Conservation (phyloP, 2,113 vertebrate species). For the Tetrax tetrax region DNA sequence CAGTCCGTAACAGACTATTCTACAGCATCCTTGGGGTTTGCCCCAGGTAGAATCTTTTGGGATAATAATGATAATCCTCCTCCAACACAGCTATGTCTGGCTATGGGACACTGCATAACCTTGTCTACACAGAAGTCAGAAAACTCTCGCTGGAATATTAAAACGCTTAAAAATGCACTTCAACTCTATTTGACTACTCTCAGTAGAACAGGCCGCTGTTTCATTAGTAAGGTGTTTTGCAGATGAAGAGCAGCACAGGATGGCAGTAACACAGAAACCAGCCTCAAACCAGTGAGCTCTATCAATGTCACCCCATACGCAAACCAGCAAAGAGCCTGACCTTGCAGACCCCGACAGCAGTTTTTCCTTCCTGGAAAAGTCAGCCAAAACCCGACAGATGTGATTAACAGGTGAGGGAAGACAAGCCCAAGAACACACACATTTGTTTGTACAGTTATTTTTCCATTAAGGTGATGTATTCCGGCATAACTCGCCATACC, state of each 20-base stretch:
- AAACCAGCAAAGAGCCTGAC: background rate
- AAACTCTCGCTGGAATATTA: background rate
- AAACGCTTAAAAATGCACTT: background rate
- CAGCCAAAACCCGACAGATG: background rate
- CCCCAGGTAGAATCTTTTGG: background rate
- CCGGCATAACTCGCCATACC: background rate
- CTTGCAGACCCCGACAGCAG: background rate
- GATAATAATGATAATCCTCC: background rate
- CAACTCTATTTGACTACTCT: background rate
- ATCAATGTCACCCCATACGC: accelerated
- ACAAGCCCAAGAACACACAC: background rate
- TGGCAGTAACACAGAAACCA: background rate
- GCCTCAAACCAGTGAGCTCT: background rate
- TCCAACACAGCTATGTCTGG: background rate
- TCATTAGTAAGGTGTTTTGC: background rate
- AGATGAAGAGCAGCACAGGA: background rate
- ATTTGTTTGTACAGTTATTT: background rate
- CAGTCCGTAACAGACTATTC: background rate
- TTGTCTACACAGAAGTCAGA: background rate
- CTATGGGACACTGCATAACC: background rate
- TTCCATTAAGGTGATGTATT: background rate
- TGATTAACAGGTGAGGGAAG: background rate
- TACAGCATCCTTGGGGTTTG: background rate
- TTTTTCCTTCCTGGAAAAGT: background rate
- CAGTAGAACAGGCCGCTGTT: background rate